phyloP scores from a whole-genome alignment of 2,113 vertebrate genomes.

The Gavialis gangeticus region DNA sequence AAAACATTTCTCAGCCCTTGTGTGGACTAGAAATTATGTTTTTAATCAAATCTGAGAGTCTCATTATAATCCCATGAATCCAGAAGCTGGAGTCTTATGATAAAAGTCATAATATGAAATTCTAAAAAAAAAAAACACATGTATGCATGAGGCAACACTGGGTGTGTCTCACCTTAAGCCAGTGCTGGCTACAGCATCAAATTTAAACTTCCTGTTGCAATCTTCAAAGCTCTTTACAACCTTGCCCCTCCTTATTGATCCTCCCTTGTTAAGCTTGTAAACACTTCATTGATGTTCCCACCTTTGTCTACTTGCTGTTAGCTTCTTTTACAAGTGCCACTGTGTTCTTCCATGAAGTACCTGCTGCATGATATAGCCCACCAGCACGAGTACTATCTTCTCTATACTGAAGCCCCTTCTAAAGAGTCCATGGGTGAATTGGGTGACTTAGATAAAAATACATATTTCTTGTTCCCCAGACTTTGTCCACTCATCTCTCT shows the following conservation, averaged over 20 bases:
- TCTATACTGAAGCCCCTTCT: neutral
- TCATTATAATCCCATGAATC: neutral
- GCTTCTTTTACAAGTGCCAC: slow-evolving; percentile 34
- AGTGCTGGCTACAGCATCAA: neutral
- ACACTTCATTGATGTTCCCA: slow-evolving; percentile 5
- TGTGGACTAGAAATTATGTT: neutral
- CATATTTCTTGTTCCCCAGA: neutral
- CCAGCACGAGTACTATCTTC: neutral
- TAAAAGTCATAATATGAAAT: neutral
- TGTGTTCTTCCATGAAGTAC: fast-evolving
- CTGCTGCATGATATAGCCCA: neutral
- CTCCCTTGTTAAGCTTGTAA: neutral
- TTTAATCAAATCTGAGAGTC: neutral
- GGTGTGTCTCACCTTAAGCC: slow-evolving; percentile 23
- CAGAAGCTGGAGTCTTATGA: neutral
- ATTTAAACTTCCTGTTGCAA: slow-evolving; percentile 37
- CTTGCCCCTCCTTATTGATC: slow-evolving; percentile 54
- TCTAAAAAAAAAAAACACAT: neutral
- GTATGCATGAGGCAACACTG: neutral
- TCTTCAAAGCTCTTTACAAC: slow-evolving; percentile 36
- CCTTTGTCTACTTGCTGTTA: slow-evolving; percentile 10
- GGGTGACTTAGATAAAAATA: neutral
- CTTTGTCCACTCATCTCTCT: neutral
- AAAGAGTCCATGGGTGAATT: neutral
- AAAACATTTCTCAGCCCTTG: neutral